Evolutionary conservation across 92 coral and sea anemone species (phyloP).

Genomic region (Pocillopora meandrina): DNA sequence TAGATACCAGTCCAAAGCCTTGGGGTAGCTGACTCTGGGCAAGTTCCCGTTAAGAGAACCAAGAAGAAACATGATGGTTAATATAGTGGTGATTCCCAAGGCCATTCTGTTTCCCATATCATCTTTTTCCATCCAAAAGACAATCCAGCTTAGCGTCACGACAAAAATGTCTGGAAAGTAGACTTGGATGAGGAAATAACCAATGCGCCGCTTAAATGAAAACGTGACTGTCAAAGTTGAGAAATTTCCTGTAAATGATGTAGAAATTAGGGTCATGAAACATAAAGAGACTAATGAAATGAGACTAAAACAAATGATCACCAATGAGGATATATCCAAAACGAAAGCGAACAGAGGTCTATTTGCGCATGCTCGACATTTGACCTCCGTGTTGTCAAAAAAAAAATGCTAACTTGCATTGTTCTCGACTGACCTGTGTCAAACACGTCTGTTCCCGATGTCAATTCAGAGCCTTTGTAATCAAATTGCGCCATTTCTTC

Average conservation of each 20-base stretch:
- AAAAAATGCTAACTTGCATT: no score
- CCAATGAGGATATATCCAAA: no score
- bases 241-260: slow-evolving; percentile 31
- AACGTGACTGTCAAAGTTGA: slow-evolving; percentile 49
- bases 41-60: slow-evolving; percentile 74
- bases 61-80: slow-evolving; percentile 83
- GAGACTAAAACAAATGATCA: no score
- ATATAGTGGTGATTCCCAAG: slow-evolving; percentile 77
- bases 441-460: slow-evolving; percentile 14
- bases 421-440: neutral
- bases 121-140: slow-evolving; percentile 86
- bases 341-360: neutral
- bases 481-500: slow-evolving; percentile 60
- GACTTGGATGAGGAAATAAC: slow-evolving; percentile 53
- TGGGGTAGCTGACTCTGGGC: slow-evolving; percentile 77
- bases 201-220: slow-evolving; percentile 53
- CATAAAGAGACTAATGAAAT: no score
- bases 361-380: no score
- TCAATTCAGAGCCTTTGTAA: slow-evolving; percentile 21
- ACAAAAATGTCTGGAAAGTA: slow-evolving; percentile 73
- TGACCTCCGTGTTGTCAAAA: no score
- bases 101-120: slow-evolving; percentile 88
- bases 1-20: slow-evolving; percentile 75
- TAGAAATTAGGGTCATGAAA: neutral
- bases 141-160: slow-evolving; percentile 87